Evolutionary conservation across 2,113 vertebrate species (phyloP), one percentile per base, ranked within the genome.

Genomic region (Arenaria interpres): DNA sequence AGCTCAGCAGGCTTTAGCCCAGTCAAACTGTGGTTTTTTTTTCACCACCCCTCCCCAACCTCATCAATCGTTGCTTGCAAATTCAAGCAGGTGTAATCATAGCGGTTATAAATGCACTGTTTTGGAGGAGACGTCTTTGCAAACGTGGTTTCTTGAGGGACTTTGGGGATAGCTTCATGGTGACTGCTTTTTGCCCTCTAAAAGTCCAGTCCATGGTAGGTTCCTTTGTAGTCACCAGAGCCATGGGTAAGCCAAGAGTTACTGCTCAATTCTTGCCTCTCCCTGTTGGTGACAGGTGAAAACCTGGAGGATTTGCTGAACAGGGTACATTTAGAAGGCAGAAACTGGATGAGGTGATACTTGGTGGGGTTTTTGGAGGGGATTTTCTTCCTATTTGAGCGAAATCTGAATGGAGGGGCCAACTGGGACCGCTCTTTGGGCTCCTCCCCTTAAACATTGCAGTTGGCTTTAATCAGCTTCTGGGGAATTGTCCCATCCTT

Each of bases 1-100:
- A 72, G 74, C 91, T 85, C 93, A 96, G 92, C 73, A 95, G 89
- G 80, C 69, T 93, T 94, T 33, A 91, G 93, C 88, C 92, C 43
- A 90, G 88, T 95, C 94, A 86, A 60, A 71, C 69, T 80, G 67
- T 17, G 46, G 8, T 22, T 64, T 73, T 35, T 35, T 3, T 1
- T 54, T 30, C 28, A 30, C 24, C 50, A 51, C 48, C n/a, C 66
- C 16, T 14, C 14, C 13, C 16, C 35, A 4, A 16, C 48, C 77
- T 76, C 22, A 9, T 50, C 64, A 88, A 75, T 50, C 7, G 1
- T 48, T 67, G 24, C 76, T 88, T 78, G 82, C 68, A 69, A 62
- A 28, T 68, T 81, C 57, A 71, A 63, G 82, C 71, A 51, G 59
- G 63, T 69, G 79, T 69, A 19, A 17, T 39, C 20, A 7, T 2